Conservation (phyloP, 2,113 vertebrate species). For the Pantherophis guttatus region DNA sequence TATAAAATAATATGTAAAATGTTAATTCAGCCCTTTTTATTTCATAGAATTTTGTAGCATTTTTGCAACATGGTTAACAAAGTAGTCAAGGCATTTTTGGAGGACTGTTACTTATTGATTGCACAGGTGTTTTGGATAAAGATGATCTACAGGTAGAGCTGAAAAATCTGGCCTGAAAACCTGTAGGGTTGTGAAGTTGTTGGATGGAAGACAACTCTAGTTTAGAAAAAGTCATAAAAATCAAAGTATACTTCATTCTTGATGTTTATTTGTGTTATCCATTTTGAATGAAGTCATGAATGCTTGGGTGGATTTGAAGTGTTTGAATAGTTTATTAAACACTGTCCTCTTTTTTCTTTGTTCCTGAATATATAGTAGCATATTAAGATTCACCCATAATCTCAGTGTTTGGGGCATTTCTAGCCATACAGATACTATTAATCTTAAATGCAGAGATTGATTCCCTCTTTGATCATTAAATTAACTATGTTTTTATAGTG, state of each 20-base stretch:
- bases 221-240: not conserved
- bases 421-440: accelerated
- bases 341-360: not conserved
- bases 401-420: not conserved
- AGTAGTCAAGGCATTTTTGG: not conserved
- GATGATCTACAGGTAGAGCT: not conserved
- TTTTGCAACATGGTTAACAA: not conserved
- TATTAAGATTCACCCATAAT: not conserved
- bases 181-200: not conserved
- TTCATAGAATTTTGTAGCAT: not conserved
- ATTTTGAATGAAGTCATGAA: not conserved
- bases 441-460: not conserved
- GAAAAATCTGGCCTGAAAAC: not conserved
- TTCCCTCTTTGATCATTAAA: not conserved
- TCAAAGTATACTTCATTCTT: not conserved
- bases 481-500: not conserved
- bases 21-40: not conserved
- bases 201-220: not conserved
- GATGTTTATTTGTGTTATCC: not conserved
- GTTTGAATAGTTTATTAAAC: constrained; percentile 27
- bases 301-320: not conserved
- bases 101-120: not conserved
- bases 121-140: not conserved
- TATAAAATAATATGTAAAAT: not conserved
- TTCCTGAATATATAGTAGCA: not conserved